Evolutionary conservation across 2,113 vertebrate genomes (phyloP).

Genomic region (crab-eating macaque (Macaca fascicularis)): T2T-MFA8v1.1 NC_088384.1:119950001-119950500

Average conservation of each 20-base stretch:
- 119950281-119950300: neutral
- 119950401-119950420: no score
- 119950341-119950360: fast-evolving
- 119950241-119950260: neutral
- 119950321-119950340: no score
- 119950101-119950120: neutral
- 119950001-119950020: neutral
- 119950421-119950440: no score
- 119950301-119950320: no score
- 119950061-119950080: neutral
- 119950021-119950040: neutral
- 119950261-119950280: neutral
- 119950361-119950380: no score
- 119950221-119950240: neutral
- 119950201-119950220: neutral
- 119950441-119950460: no score
- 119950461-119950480: no score
- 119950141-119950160: neutral
- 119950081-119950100: neutral
- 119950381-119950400: no score
- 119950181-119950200: neutral
- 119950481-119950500: no score
- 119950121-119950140: neutral
- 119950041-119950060: neutral
- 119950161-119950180: neutral